Evolutionary conservation across 1,140 invertebrate genomes (phyloP).

Genomic region (Formica selysi): DNA sequence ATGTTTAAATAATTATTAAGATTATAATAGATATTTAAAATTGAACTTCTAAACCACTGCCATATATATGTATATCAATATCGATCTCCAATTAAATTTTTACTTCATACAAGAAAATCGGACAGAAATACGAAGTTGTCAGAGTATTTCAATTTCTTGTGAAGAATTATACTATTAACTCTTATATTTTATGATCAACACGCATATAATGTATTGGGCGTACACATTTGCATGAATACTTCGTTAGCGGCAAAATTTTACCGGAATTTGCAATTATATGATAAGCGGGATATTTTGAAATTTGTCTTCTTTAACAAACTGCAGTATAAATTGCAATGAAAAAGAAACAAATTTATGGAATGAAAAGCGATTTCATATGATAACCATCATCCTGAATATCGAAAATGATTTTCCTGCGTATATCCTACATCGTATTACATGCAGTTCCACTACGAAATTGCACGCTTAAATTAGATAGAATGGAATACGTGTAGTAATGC

Average conservation of each 20-base stretch:
- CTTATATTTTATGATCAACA: not conserved
- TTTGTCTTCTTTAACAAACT: conserved; percentile 33
- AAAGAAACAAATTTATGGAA: conserved; percentile 28
- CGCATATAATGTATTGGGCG: not conserved
- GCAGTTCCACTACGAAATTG: conserved; percentile 45
- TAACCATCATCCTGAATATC: not conserved
- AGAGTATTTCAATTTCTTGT: not conserved
- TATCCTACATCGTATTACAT: conserved; percentile 25
- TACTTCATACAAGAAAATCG: not conserved
- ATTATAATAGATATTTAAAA: not conserved
- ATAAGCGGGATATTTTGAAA: conserved; percentile 20
- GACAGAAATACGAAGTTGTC: not conserved
- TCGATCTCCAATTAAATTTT: conserved; percentile 3
- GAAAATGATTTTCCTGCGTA: conserved; percentile 39
- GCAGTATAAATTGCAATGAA: conserved; percentile 35
- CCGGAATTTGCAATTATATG: not conserved
- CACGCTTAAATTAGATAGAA: conserved; percentile 43
- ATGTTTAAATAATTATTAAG: not conserved
- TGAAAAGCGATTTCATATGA: not conserved
- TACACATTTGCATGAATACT: not conserved
- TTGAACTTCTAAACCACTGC: not conserved
- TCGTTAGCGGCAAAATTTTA: not conserved
- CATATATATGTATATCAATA: not conserved
- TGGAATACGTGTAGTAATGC: conserved; percentile 20
- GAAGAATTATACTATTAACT: not conserved